Conservation (phyloP, 2,888 invertebrate species). For the Drosophila phalerata region DNA sequence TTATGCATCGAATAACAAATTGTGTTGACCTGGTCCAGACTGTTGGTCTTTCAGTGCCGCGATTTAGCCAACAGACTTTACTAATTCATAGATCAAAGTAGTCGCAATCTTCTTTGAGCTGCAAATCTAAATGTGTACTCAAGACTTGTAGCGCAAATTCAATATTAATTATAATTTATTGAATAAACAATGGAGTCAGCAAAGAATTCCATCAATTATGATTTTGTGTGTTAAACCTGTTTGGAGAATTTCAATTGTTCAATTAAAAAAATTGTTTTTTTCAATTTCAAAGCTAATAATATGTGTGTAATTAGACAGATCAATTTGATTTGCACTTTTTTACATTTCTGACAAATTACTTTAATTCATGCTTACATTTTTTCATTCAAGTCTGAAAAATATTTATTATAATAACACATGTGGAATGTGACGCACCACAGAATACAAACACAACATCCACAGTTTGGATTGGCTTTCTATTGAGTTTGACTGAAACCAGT, state of each 20-base stretch:
- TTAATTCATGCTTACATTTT: slow-evolving; percentile 1
- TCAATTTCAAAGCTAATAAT: slow-evolving; percentile 8
- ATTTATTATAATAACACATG: slow-evolving; percentile 1
- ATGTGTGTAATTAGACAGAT: slow-evolving; percentile 9
- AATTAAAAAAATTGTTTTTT: slow-evolving; percentile 6
- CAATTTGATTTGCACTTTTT: background rate
- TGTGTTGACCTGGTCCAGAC: slow-evolving; percentile 31
- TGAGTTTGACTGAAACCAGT: slow-evolving; percentile 8
- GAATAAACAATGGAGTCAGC: background rate
- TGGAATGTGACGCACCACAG: slow-evolving; percentile 3
- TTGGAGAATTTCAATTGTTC: slow-evolving; percentile 5
- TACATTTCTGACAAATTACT: slow-evolving; percentile 6
- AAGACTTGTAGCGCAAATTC: background rate
- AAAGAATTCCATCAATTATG: slow-evolving; percentile 5
- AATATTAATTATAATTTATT: background rate
- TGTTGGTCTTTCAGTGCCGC: slow-evolving; percentile 7
- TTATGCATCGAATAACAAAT: slow-evolving; percentile 10
- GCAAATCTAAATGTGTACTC: background rate
- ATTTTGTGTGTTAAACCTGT: slow-evolving; percentile 7
- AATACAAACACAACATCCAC: background rate
- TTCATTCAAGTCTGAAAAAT: background rate
- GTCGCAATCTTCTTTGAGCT: background rate
- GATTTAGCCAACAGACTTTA: background rate
- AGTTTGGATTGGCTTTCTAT: slow-evolving; percentile 1
- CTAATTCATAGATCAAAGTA: background rate